phyloP scores from a whole-genome alignment of 1,140 invertebrate genomes.

The Meloidogyne hapla region DNA sequence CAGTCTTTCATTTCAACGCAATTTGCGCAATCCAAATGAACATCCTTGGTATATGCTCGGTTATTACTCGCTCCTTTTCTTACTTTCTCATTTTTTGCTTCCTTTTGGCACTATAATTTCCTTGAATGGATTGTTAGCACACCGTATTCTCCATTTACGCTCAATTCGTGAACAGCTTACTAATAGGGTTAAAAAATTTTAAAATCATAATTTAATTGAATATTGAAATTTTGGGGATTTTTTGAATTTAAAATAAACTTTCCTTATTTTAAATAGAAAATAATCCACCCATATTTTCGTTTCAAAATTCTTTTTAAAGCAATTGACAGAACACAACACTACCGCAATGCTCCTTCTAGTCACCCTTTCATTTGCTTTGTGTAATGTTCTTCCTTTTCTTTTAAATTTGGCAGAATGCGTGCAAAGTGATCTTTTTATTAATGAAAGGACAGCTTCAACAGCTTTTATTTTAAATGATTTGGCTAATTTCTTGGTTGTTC shows the following conservation, averaged over 20 bases:
- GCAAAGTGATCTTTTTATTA: slow-evolving; percentile 51
- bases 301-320: no score
- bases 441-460: slow-evolving; percentile 46
- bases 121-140: slow-evolving; percentile 53
- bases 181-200: slow-evolving; percentile 37
- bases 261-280: no score
- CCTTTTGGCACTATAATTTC: slow-evolving; percentile 54
- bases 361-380: slow-evolving; percentile 57
- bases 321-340: slow-evolving; percentile 57
- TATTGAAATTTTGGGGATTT: neutral
- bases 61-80: slow-evolving; percentile 55
- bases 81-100: slow-evolving; percentile 59
- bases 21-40: slow-evolving; percentile 44
- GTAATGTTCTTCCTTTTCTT: slow-evolving; percentile 57
- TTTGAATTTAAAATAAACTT: no score
- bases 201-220: slow-evolving; percentile 1
- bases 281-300: no score
- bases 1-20: slow-evolving; percentile 43
- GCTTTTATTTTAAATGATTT: slow-evolving; percentile 59
- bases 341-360: slow-evolving; percentile 59
- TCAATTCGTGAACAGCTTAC: slow-evolving; percentile 49
- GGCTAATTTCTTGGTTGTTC: slow-evolving; percentile 54
- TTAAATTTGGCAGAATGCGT: slow-evolving; percentile 56
- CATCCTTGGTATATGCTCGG: slow-evolving; percentile 51
- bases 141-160: slow-evolving; percentile 49